Evolutionary conservation across 2,797 vertebrate genomes (phyloP), one percentile per base, ranked within the genome.

Genomic region (Serranus cabrilla): DNA sequence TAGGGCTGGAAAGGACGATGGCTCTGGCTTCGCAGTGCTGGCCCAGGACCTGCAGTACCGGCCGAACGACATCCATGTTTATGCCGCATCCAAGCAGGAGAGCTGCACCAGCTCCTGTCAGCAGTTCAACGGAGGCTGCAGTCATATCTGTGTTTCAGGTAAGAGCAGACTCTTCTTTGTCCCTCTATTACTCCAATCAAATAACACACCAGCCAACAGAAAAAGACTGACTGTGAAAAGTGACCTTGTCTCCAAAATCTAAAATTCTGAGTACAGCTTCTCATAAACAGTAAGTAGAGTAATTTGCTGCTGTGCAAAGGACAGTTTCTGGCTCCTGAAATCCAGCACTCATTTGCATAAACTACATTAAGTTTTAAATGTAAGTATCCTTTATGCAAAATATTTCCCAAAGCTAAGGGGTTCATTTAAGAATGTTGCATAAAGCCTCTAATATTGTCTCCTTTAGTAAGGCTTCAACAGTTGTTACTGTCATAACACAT

Each of bases 81-180:
- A 94, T 82, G 80, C 94, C 12, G 95, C 91, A 46, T 94, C 90
- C 34, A 96, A 96, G 69, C 97, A 97, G 58, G 94, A 96, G 71
- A 94, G 86, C 21, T 99, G 98, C 78, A 85, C 88, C 80, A 99
- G 96, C 79, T 95, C 95, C 74, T 99, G 98, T 70, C 95, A 95
- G 66, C 95, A 96, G 86, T 98, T 98, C 80, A 99, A 98, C 3
- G 97, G 98, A 17, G 98, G 98, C 76, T 99, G 98, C 88, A 99
- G 97, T 87, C 96, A 99, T 55, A 87, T 98, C 72, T 99, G 97
- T 90, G 95, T 95, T 51, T 80, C 96, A 83, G 97, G 98, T 98
- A 93, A 89, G 86, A 60, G 7, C 11, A 34, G 4, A 37, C 13
- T 37, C 20, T 42, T 45, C 4, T 20, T 25, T n/a, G 2, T 51